phyloP scores from a whole-genome alignment of 2,797 vertebrate species.

The Alcedo atthis region DNA sequence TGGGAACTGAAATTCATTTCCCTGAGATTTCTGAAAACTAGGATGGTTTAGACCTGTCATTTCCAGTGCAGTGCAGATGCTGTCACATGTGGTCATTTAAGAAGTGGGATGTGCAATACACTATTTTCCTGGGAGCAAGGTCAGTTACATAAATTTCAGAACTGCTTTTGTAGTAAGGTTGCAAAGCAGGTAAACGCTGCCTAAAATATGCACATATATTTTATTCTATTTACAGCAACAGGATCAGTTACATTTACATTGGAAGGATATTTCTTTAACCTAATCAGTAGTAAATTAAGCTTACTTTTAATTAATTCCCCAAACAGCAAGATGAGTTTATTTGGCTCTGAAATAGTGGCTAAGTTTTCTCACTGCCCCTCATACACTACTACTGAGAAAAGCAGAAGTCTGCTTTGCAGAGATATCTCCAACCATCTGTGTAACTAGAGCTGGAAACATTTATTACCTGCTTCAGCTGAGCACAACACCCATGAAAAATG shows the following conservation, averaged over 20 bases:
- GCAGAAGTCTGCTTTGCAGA: not conserved
- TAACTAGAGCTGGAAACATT: not conserved
- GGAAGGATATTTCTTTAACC: slow-evolving; percentile 3
- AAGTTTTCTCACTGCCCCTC: not conserved
- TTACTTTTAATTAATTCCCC: not conserved
- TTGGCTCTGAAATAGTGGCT: not conserved
- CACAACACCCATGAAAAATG: not conserved
- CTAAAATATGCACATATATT: not conserved
- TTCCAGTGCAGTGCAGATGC: not conserved
- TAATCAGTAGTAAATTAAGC: not conserved
- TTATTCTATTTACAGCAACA: not conserved
- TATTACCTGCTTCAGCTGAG: not conserved
- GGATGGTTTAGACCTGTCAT: not conserved
- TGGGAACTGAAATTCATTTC: not conserved
- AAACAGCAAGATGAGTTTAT: not conserved
- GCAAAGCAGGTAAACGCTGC: not conserved
- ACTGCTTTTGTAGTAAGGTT: not conserved
- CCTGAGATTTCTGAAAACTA: not conserved
- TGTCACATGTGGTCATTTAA: not conserved
- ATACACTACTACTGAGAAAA: not conserved
- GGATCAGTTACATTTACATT: not conserved
- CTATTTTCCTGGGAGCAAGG: not conserved
- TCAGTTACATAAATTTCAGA: not conserved
- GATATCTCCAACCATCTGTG: not conserved
- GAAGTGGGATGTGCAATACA: not conserved